Evolutionary conservation across 2,113 vertebrate genomes (phyloP).

Genomic region (Furnarius figulus): DNA sequence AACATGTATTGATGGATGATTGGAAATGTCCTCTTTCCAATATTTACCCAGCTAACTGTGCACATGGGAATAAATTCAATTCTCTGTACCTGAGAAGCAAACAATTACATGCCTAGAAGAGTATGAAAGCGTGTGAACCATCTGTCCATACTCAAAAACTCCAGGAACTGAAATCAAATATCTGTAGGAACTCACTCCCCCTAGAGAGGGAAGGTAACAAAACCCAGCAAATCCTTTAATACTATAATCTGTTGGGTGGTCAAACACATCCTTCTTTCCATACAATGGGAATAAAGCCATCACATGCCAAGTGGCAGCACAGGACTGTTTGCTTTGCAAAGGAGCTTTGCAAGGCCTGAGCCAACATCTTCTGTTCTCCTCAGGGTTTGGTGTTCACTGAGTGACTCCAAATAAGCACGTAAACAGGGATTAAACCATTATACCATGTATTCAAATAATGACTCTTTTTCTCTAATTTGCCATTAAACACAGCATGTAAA

Average conservation of each 20-base stretch:
- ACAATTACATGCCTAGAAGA: not conserved
- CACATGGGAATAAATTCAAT: not conserved
- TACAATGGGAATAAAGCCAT: not conserved
- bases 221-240: not conserved
- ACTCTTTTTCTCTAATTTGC: not conserved
- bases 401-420: not conserved
- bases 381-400: not conserved
- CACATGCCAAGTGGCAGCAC: not conserved
- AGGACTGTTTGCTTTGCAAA: not conserved
- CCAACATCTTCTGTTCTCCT: not conserved
- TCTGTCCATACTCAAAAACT: not conserved
- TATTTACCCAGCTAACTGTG: not conserved
- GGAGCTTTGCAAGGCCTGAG: not conserved
- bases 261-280: not conserved
- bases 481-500: slow-evolving; percentile 11
- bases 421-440: slow-evolving; percentile 24
- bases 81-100: not conserved
- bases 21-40: not conserved
- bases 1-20: not conserved
- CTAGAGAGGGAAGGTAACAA: not conserved
- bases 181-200: not conserved
- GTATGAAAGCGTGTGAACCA: not conserved
- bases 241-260: not conserved
- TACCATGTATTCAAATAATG: not conserved
- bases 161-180: not conserved